phyloP scores from a whole-genome alignment of 2,113 vertebrate species.

The Calidris pugnax region DNA sequence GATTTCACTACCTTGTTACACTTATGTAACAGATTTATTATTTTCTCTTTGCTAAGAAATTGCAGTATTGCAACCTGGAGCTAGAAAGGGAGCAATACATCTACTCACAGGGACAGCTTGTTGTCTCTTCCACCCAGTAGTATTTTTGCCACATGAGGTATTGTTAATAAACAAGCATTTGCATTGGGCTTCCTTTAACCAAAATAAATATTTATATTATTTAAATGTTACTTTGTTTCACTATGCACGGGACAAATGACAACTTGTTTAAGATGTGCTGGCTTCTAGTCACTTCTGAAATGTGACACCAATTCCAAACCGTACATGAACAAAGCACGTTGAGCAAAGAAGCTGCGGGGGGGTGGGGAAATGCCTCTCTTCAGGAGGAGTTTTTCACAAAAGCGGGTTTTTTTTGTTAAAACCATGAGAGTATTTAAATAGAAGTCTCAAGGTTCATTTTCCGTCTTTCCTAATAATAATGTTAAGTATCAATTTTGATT shows the following conservation, averaged over 20 bases:
- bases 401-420: constrained; percentile 55
- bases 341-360: background rate
- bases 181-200: constrained; percentile 3
- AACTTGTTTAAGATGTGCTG: background rate
- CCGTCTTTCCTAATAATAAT: constrained; percentile 62
- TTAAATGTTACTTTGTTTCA: constrained; percentile 55
- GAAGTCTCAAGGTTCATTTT: constrained; percentile 61
- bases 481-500: constrained; percentile 46
- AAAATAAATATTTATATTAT: background rate
- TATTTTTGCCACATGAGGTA: background rate
- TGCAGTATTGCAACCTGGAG: background rate
- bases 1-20: constrained; percentile 4
- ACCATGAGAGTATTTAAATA: constrained; percentile 30
- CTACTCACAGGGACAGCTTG: background rate
- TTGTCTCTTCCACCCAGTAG: background rate
- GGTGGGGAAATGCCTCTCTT: constrained; percentile 29
- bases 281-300: constrained; percentile 38
- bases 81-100: background rate
- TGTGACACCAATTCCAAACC: constrained; percentile 47
- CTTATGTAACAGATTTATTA: background rate
- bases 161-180: constrained; percentile 24
- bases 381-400: constrained; percentile 55
- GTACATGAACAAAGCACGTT: constrained; percentile 52
- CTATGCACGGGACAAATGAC: constrained; percentile 28
- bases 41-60: constrained; percentile 28